Evolutionary conservation across 2,113 vertebrate genomes (phyloP), one percentile per base, ranked within the genome.

Genomic region (Platycercus adscitus): DNA sequence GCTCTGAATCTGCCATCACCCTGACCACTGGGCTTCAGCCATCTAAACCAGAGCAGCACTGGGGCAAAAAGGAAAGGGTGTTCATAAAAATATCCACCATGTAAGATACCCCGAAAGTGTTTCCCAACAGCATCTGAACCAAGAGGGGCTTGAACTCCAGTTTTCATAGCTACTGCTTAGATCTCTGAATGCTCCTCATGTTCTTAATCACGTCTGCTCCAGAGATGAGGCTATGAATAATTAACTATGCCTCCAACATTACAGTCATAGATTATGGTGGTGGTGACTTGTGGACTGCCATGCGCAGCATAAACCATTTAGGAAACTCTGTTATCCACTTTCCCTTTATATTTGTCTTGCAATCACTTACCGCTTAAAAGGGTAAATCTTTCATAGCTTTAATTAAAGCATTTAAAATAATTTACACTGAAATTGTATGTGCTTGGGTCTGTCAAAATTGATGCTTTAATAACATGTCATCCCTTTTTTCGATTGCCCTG

Each of bases 401-500:
- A 98, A 98, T 98, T 98, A 98, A 98, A 98, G 98, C 96, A 98
- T 98, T 98, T 98, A 98, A 98, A 98, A 98, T 98, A 98, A 98
- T 98, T 98, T 98, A 98, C 97, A 97, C 98, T 96, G 97, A 98
- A 98, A 98, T 98, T 97, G 97, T 98, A 97, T 97, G 98, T 97
- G 98, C 98, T 98, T 73, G 97, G 98, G 97, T 98, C 98, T 98
- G 97, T 98, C 98, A 98, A 98, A 98, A 98, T 95, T 98, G 98
- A 98, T 98, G 98, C 98, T 98, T 98, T 98, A 98, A 98, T 98
- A 98, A 98, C 97, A 96, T 98, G 98, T 98, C 98, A 98, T 98
- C 97, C 95, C 96, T 98, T 98, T 93, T 98, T 97, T 98, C 97
- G 92, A 97, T 97, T 98, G 98, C 98, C 97, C 98, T 98, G 98